phyloP scores from a whole-genome alignment of 2,797 vertebrate genomes.

The Antennarius maculatus region DNA sequence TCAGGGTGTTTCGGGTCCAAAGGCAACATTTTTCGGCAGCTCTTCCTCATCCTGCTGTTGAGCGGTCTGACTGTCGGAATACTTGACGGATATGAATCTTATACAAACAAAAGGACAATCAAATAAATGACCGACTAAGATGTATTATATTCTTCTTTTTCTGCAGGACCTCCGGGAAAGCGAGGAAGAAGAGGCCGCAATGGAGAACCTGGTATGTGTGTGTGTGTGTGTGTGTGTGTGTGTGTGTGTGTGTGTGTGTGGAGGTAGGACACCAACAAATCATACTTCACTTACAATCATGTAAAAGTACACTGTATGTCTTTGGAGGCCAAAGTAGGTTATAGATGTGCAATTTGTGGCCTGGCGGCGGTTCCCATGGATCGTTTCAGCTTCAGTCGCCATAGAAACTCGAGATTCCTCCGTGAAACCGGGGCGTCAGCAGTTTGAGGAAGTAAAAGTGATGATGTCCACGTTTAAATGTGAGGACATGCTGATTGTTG shows the following conservation, averaged over 20 bases:
- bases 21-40: conserved; percentile 38
- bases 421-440: conserved; percentile 11
- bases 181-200: conserved; percentile 95
- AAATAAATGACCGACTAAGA: conserved; percentile 45
- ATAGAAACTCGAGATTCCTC: conserved; percentile 41
- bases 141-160: conserved; percentile 41
- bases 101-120: conserved; percentile 48
- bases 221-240: conserved; percentile 66
- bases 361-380: conserved; percentile 34
- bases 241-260: conserved; percentile 15
- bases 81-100: conserved; percentile 33
- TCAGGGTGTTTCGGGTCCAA: conserved; percentile 38
- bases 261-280: conserved; percentile 51
- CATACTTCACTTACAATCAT: conserved; percentile 51
- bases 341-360: conserved; percentile 72
- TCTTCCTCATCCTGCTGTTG: conserved; percentile 32
- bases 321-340: conserved; percentile 62
- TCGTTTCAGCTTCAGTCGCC: conserved; percentile 43
- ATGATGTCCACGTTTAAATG: background rate
- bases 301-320: conserved; percentile 63
- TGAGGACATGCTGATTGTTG: conserved; percentile 7
- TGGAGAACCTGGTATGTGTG: conserved; percentile 90
- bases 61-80: conserved; percentile 34
- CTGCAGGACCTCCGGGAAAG: conserved; percentile 95
- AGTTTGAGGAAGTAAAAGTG: conserved; percentile 14